These are phyloP conservation scores for Oreochromis mossambicus DNA, from an alignment of 2,797 vertebrate species.

Conservation along the genomic window DNA sequence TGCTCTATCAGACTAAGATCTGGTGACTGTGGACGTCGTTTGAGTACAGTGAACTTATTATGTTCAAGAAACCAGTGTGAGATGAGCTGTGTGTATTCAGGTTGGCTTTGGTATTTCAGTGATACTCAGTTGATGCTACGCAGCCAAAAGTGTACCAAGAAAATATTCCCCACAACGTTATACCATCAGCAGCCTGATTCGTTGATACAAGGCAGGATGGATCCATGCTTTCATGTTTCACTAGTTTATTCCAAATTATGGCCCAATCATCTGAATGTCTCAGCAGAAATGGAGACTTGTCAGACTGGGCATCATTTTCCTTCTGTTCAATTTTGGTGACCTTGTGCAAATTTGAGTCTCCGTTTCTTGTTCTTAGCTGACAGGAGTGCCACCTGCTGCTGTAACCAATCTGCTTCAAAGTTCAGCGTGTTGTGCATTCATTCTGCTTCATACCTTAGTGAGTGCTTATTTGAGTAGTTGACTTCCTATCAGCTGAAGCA, in stretches of 20 bases:
- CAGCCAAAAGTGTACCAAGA: neutral
- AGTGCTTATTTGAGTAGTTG: neutral
- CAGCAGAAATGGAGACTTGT: neutral
- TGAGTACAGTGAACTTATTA: neutral
- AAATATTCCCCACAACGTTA: neutral
- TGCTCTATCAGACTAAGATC: neutral
- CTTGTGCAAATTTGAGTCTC: neutral
- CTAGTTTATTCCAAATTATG: neutral
- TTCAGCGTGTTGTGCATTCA: neutral
- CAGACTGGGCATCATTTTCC: rapidly evolving
- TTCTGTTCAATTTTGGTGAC: neutral
- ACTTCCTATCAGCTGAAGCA: neutral
- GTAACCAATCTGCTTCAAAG: neutral
- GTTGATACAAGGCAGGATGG: neutral
- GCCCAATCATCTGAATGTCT: neutral
- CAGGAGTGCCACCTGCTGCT: neutral
- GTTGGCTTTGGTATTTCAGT: neutral
- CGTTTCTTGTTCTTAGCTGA: neutral
- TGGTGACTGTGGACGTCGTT: neutral
- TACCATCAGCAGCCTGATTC: neutral
- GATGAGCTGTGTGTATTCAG: neutral
- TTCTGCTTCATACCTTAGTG: neutral
- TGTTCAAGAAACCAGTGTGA: neutral
- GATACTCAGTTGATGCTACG: neutral
- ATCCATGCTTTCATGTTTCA: neutral